Evolutionary conservation across 2,888 invertebrate species (phyloP), one percentile per base, ranked within the genome.

Genomic region (Dyspetes luteomarginatus): DNA sequence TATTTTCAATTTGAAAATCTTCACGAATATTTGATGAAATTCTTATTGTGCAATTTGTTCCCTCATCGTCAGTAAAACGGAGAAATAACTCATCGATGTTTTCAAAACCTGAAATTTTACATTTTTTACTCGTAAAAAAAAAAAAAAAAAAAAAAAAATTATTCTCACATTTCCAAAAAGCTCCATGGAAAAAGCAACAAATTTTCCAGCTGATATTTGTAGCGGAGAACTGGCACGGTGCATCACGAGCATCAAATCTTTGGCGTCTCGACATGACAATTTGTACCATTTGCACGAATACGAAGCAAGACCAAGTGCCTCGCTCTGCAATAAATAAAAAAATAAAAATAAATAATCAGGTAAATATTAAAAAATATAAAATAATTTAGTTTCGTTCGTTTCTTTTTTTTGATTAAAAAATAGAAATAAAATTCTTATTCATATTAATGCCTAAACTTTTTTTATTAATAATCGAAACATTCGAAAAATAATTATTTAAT

Each of bases 51-150:
- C 4, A n/a, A 62, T 48, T 62, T 7, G 28, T 12, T 50, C 36
- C 4, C 82, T 71, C 9, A 86, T 76, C 3, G 85, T 82, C 4
- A 87, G 52, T 12, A 87, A 41, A 5, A 84, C 83, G 0, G 86
- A 87, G 2, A 87, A 77, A 26, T 85, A 86, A 48, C 84, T 83
- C 73, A 85, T 60, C 15, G 83, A 77, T 4, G 85, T 83, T 80
- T 58, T 86, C 26, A 84, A 30, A 3, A 81, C 41, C 77, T 81
- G 30, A 50, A 24, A 41, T 3, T 36, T 52, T 22, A 15, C 15
- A 7, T 17, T 3, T 17, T 15, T 15, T 9, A 24, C 12, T 48
- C 9, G 17, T 7, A 22, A 3, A 17, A 24, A n/a, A 2, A 15
- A 1, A 43, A n/a, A n/a, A 12, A n/a, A 5, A 9, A n/a, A 19